phyloP scores from a whole-genome alignment of 2,113 vertebrate species.

The Pelvicachromis taeniatus region DNA sequence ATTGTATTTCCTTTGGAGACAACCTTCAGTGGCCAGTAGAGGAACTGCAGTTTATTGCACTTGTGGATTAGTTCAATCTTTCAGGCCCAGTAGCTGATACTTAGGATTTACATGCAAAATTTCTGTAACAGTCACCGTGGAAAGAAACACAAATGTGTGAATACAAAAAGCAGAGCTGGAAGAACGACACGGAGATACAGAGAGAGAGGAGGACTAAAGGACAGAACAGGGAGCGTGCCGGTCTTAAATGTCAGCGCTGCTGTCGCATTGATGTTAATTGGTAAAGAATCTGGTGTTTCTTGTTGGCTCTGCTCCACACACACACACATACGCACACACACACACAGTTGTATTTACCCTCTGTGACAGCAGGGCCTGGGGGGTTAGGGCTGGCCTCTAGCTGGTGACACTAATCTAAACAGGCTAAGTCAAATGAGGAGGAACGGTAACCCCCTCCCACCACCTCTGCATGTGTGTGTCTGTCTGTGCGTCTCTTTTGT shows the following conservation, averaged over 20 bases:
- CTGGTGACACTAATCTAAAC: conserved; percentile 67
- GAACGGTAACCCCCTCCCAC: conserved; percentile 22
- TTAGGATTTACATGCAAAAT: background rate
- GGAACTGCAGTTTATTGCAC: background rate
- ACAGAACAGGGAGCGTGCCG: conserved; percentile 14
- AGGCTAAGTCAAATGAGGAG: conserved; percentile 60
- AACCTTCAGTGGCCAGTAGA: background rate
- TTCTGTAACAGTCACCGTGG: background rate
- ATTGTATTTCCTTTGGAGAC: background rate
- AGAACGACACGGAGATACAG: background rate
- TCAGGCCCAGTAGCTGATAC: background rate
- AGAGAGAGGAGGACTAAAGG: background rate
- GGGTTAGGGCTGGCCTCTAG: conserved; percentile 51
- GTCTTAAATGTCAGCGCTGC: conserved; percentile 52
- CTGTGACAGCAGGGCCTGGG: conserved; percentile 43
- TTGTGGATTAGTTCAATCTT: background rate
- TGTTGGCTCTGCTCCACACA: conserved; percentile 24
- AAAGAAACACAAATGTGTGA: background rate
- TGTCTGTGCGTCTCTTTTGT: background rate
- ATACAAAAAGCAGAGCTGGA: background rate
- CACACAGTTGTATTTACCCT: conserved; percentile 39
- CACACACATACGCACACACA: conserved; percentile 6
- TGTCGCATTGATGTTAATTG: conserved; percentile 48
- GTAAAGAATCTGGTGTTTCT: conserved; percentile 54
- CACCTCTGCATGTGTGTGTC: background rate